Percentiles rank a stretch among this genome's conserved stretches.
Conservation (phyloP, 1,140 invertebrate species). For the Drosophila parvula region DNA sequence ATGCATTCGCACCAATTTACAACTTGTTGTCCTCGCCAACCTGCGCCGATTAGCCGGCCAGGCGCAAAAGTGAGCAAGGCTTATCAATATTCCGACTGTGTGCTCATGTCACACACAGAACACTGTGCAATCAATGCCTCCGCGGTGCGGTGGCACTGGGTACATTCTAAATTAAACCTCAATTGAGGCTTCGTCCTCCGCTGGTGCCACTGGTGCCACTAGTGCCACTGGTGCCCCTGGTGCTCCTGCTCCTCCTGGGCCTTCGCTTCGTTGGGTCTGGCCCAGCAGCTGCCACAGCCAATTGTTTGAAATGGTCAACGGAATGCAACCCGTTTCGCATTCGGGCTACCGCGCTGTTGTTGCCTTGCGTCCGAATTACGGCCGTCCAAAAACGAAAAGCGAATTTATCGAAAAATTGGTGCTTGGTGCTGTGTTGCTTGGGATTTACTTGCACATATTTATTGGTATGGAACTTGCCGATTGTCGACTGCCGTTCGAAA, state of each 20-base stretch:
- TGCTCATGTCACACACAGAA: conserved; percentile 46
- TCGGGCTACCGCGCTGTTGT: conserved; percentile 25
- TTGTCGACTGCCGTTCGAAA: conserved; percentile 11
- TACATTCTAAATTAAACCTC: conserved; percentile 77
- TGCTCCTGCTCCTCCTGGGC: conserved; percentile 7
- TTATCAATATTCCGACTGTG: conserved; percentile 82
- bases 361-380: conserved; percentile 47
- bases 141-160: conserved; percentile 25
- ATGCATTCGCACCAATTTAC: conserved; percentile 75
- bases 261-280: neutral
- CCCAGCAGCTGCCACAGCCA: conserved; percentile 47
- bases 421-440: conserved; percentile 35
- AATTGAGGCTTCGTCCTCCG: conserved; percentile 59
- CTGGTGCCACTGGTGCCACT: conserved; percentile 3
- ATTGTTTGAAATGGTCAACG: conserved; percentile 82
- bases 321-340: conserved; percentile 80
- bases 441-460: conserved; percentile 25
- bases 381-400: conserved; percentile 41
- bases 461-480: conserved; percentile 21
- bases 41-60: conserved; percentile 43
- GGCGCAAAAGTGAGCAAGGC: conserved; percentile 33
- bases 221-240: conserved; percentile 1
- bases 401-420: conserved; percentile 61
- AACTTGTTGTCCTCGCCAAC: conserved; percentile 34
- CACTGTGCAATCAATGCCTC: conserved; percentile 57